A percentile compares a stretch with the other conserved stretches of the same genome.
Evolutionary conservation across 2,113 vertebrate species (phyloP).

Genomic region (Pungitius pungitius): DNA sequence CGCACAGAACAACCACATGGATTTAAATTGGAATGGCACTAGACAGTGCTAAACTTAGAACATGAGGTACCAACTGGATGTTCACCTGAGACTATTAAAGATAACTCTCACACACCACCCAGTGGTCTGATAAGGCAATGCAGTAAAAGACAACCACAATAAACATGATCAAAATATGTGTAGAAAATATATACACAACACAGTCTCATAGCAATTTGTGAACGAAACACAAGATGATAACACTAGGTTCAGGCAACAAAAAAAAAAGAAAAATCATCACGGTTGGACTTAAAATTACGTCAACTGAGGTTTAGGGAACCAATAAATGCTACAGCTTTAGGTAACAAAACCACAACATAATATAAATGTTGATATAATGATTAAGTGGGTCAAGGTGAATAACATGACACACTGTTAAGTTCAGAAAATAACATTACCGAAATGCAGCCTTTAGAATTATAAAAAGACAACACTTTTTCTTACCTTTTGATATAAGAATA

Average conservation of each 20-base stretch:
- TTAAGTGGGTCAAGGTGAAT: not conserved
- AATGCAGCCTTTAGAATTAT: not conserved
- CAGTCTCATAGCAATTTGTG: not conserved
- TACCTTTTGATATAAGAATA: not conserved
- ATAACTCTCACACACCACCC: conserved; percentile 44
- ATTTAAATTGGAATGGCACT: not conserved
- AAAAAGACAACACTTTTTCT: not conserved
- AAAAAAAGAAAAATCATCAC: not conserved
- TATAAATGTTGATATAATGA: not conserved
- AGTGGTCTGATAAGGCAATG: conserved; percentile 37
- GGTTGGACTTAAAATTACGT: not conserved
- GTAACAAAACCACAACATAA: not conserved
- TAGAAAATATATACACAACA: not conserved
- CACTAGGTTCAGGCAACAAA: not conserved
- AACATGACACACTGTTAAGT: not conserved
- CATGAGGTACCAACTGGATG: not conserved
- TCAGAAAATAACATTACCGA: not conserved
- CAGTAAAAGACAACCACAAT: conserved; percentile 22
- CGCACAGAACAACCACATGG: not conserved
- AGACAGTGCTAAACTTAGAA: not conserved
- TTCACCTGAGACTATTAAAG: not conserved
- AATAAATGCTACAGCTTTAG: not conserved
- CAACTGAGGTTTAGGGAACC: not conserved
- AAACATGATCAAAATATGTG: not conserved
- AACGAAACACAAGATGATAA: not conserved